Percentiles rank a stretch among this genome's conserved stretches.
Evolutionary conservation across 2,888 invertebrate genomes (phyloP).

Genomic region (Epirrhoe tristata): DNA sequence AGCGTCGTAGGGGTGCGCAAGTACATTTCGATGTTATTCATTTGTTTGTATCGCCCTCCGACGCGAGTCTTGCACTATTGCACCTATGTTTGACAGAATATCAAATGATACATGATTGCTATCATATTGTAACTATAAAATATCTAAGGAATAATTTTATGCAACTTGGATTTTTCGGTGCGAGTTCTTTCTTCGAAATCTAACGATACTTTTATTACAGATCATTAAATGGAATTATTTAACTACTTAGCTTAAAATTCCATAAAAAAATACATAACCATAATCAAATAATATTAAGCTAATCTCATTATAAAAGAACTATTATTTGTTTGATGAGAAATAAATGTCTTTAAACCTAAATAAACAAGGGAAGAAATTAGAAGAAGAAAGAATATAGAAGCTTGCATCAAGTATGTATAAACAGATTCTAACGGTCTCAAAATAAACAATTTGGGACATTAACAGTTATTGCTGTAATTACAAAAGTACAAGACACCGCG

Average conservation of each 20-base stretch:
- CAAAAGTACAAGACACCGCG: constrained; percentile 42
- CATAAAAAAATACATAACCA: no score
- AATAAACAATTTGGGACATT: constrained; percentile 32
- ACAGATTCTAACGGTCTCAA: constrained; percentile 16
- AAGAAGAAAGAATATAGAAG: background rate
- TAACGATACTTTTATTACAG: no score
- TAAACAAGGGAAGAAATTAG: background rate
- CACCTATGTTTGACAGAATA: constrained; percentile 79
- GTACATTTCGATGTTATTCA: constrained; percentile 84
- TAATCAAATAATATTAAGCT: no score
- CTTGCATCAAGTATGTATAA: background rate
- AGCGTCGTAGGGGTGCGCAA: constrained; percentile 75
- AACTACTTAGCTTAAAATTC: no score
- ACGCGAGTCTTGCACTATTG: constrained; percentile 54
- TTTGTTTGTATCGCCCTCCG: constrained; percentile 74
- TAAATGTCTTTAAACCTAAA: no score
- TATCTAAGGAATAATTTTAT: background rate
- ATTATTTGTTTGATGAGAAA: no score
- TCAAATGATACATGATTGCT: constrained; percentile 74
- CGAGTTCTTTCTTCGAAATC: background rate
- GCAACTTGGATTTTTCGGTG: background rate
- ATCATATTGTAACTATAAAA: constrained; percentile 49
- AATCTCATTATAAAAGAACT: no score
- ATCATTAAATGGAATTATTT: background rate
- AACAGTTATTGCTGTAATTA: constrained; percentile 47